Base-by-base conservation (phyloP, 2,888 invertebrate genomes). In the Spisula solida region DNA sequence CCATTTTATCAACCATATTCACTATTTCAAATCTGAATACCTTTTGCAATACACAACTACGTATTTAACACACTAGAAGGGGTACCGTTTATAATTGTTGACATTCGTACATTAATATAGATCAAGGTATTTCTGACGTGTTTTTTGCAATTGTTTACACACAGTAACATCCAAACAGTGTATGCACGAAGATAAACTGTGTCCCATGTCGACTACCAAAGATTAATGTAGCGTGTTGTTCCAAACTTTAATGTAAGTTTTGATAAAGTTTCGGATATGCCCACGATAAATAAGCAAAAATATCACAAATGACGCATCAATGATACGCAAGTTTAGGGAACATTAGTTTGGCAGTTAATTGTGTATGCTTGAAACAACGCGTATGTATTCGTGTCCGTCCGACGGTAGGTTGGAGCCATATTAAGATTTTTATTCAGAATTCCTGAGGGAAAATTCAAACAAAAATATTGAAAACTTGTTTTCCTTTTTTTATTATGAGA, bases 231-330 rank as follows among this genome's bases (percentile, higher is more conserved):
- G 14, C 41, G 41, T 60, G 66, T 66, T 81, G 29, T 70, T 86
- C 81, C 31, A 90, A 90, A 90, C 90, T 81, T 85, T 20, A 80
- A 86, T 90, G 90, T 90, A 25, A 86, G 90, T 90, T 90, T 88
- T 70, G 56, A 70, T 48, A 86, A 86, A 66, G 34, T 31, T 48
- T 31, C 48, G 75, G 34, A 47, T 48, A 70, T 78, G 34, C 8
- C 47, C n/a, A 29, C 25, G 18, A 83, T 60, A 48, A 83, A 48
- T 66, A 70, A 48, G 66, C n/a, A 48, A 41, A n/a, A 48, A 83
- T 48, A 25, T 48, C 12, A 41, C 51, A 29, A 60, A 82, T 60
- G 75, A 34, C 75, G 25, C 75, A 31, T 29, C 29, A 31, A 34
- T 75, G 75, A 75, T 16, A 75, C n/a, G 75, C 31, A 66, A 8